Percentiles rank a stretch among this genome's conserved stretches.
Conservation (phyloP, 1,140 invertebrate genomes). For the Bombus confusus region DNA sequence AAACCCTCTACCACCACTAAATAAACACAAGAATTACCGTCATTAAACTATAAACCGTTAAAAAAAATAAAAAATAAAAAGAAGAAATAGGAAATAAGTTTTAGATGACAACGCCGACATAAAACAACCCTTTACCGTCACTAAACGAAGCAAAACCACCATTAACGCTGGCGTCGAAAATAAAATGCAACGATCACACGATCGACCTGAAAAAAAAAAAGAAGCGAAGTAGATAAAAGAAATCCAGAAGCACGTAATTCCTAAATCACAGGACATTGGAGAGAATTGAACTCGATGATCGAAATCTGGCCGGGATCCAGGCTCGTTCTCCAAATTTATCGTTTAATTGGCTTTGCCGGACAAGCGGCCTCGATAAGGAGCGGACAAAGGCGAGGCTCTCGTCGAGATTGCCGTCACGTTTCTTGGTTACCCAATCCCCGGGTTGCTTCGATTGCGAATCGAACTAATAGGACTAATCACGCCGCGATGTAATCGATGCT, state of each 20-base stretch:
- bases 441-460: conserved; percentile 33
- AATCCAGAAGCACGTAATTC: not conserved
- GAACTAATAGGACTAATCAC: conserved; percentile 46
- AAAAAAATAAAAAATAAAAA: too few species aligned
- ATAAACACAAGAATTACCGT: too few species aligned
- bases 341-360: conserved; percentile 63
- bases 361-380: conserved; percentile 58
- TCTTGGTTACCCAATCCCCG: conserved; percentile 16
- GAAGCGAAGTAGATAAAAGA: not conserved
- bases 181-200: not conserved
- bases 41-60: too few species aligned
- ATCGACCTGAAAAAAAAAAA: too few species aligned
- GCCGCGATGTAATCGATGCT: conserved; percentile 42
- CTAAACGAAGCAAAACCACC: not conserved
- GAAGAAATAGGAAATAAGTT: not conserved
- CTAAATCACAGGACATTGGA: not conserved
- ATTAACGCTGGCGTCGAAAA: not conserved
- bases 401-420: conserved; percentile 65
- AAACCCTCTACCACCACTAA: too few species aligned
- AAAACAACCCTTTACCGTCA: not conserved
- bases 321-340: conserved; percentile 60
- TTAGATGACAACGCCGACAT: too few species aligned
- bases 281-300: conserved; percentile 16
- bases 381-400: conserved; percentile 52
- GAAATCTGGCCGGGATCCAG: conserved; percentile 55